Percentiles rank a stretch among this genome's conserved stretches.
phyloP scores from a whole-genome alignment of 2,113 vertebrate genomes.

The Ellobius talpinus region DNA sequence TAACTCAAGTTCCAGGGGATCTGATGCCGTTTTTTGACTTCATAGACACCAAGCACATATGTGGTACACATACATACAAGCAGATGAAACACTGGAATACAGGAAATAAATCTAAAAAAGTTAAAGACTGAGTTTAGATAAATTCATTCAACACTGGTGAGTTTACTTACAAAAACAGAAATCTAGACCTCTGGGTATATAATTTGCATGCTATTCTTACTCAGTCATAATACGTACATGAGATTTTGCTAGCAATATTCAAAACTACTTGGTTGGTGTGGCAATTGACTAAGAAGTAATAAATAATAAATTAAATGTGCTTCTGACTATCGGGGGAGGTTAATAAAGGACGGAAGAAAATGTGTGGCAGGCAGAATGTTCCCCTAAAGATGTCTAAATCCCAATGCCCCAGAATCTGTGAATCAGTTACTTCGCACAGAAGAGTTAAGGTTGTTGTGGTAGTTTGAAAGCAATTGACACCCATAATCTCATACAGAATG shows the following conservation, averaged over 20 bases:
- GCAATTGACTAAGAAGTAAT: background rate
- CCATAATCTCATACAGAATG: no score
- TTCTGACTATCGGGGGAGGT: background rate
- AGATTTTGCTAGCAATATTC: background rate
- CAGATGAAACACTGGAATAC: background rate
- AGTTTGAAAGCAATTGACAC: no score
- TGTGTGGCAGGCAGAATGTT: background rate
- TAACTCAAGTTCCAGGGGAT: background rate
- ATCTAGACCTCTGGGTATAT: background rate
- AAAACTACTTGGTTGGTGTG: background rate
- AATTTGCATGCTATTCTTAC: constrained; percentile 15
- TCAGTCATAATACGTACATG: background rate
- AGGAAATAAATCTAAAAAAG: background rate
- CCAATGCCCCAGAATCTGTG: background rate
- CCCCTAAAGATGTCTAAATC: background rate
- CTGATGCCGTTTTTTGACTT: background rate
- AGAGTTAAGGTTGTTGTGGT: background rate
- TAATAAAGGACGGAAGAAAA: background rate
- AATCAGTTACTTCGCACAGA: background rate
- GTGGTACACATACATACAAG: background rate
- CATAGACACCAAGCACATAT: background rate
- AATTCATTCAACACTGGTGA: background rate
- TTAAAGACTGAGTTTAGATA: constrained; percentile 33
- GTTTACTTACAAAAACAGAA: constrained; percentile 11
- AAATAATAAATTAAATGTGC: background rate